Conservation (phyloP, 2,113 vertebrate genomes). For the Erpornis zantholeuca region DNA sequence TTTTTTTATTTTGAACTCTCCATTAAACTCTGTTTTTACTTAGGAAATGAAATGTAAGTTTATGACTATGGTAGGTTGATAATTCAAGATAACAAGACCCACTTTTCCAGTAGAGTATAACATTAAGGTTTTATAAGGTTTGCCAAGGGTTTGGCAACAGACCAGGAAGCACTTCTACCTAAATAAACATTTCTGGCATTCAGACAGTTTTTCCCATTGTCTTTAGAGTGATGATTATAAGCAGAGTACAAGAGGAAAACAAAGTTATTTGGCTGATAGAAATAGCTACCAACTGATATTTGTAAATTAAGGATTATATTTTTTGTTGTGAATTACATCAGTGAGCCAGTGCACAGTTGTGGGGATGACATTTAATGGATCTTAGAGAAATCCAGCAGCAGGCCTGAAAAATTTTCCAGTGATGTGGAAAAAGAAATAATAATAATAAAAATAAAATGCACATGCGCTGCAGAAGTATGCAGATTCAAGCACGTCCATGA, state of each 20-base stretch:
- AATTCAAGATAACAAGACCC: neutral
- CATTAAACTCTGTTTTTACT: neutral
- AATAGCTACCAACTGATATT: neutral
- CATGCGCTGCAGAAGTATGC: no score
- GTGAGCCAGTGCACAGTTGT: neutral
- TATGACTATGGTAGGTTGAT: neutral
- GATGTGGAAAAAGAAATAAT: no score
- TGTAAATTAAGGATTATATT: neutral
- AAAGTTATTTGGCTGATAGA: neutral
- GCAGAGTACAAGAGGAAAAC: neutral
- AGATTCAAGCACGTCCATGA: no score
- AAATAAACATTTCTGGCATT: neutral
- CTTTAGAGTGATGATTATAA: neutral
- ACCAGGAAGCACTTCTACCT: neutral
- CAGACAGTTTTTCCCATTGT: neutral
- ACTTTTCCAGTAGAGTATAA: neutral
- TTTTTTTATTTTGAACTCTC: constrained; percentile 5
- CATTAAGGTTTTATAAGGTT: neutral
- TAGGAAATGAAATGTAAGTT: neutral
- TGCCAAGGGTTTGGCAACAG: neutral
- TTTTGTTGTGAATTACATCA: neutral
- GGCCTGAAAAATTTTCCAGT: no score
- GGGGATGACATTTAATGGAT: no score
- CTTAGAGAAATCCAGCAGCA: no score
- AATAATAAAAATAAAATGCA: no score